Conservation (phyloP, 2,113 vertebrate genomes). For the Numida meleagris region DNA sequence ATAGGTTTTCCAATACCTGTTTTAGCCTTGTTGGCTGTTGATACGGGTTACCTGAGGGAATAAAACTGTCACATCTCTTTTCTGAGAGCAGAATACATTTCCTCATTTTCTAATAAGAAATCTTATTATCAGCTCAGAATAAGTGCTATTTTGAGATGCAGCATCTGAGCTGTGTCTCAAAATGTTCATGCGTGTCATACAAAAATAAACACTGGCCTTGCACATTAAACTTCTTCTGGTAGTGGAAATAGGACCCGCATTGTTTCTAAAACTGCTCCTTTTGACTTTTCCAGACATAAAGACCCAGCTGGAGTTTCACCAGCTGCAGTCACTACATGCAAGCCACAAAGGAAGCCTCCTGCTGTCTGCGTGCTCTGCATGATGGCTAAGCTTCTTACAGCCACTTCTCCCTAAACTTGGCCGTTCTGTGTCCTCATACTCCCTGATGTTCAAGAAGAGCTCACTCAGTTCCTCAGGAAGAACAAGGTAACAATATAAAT, state of each 20-base stretch:
- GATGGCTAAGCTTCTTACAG: neutral
- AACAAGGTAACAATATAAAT: neutral
- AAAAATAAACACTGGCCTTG: neutral
- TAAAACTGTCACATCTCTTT: neutral
- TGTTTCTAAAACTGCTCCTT: neutral
- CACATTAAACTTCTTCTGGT: constrained; percentile 2
- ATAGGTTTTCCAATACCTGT: neutral
- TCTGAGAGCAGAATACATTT: neutral
- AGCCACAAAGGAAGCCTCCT: neutral
- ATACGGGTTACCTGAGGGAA: neutral
- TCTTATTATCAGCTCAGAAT: neutral
- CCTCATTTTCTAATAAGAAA: neutral
- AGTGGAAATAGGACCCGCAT: neutral
- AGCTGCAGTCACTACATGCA: neutral
- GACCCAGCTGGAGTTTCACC: neutral
- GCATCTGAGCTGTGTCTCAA: neutral
- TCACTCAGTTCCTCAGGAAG: neutral
- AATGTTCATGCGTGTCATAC: neutral
- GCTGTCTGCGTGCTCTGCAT: neutral
- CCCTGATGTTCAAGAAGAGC: neutral
- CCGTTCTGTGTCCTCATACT: neutral
- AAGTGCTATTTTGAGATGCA: neutral
- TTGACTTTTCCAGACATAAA: neutral
- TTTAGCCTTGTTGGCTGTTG: neutral
- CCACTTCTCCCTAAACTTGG: neutral